These are phyloP conservation scores for Lymantria dispar DNA, from an alignment of 2,888 invertebrate species.

Conservation along the genomic window DNA sequence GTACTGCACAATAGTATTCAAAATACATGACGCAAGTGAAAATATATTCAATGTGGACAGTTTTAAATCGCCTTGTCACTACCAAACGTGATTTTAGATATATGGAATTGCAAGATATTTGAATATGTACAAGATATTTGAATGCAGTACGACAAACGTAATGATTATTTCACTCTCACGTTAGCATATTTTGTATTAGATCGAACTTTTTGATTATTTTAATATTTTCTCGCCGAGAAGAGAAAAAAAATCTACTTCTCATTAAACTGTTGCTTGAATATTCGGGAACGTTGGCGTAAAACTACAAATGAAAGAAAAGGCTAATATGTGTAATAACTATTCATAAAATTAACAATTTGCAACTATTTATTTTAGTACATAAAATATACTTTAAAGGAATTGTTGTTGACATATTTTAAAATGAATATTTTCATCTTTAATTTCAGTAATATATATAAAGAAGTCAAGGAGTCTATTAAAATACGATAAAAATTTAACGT, in stretches of 20 bases:
- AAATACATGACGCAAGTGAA: conserved; percentile 5
- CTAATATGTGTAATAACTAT: too few species aligned
- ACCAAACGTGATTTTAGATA: conserved; percentile 21
- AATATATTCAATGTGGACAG: conserved; percentile 10
- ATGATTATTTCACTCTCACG: conserved; percentile 1
- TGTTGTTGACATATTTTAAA: too few species aligned
- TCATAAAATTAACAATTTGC: too few species aligned
- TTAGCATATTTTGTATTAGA: conserved; percentile 6
- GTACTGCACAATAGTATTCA: neutral
- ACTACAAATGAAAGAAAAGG: too few species aligned
- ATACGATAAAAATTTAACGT: conserved; percentile 49
- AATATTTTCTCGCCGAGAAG: too few species aligned
- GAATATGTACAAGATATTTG: conserved; percentile 33
- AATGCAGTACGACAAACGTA: conserved; percentile 23
- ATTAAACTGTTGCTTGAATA: too few species aligned
- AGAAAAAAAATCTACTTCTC: too few species aligned
- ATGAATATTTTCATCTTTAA: too few species aligned
- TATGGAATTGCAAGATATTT: conserved; percentile 29
- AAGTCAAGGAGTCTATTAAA: conserved; percentile 8
- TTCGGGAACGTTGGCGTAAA: too few species aligned
- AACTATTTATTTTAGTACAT: too few species aligned
- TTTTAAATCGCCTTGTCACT: conserved; percentile 14
- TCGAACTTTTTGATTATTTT: neutral
- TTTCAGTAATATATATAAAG: too few species aligned
- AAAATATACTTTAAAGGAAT: too few species aligned